These are phyloP conservation scores for Choloepus hoffmanni DNA, from an alignment of 2,113 vertebrate genomes.

Conservation along the genomic window DNA sequence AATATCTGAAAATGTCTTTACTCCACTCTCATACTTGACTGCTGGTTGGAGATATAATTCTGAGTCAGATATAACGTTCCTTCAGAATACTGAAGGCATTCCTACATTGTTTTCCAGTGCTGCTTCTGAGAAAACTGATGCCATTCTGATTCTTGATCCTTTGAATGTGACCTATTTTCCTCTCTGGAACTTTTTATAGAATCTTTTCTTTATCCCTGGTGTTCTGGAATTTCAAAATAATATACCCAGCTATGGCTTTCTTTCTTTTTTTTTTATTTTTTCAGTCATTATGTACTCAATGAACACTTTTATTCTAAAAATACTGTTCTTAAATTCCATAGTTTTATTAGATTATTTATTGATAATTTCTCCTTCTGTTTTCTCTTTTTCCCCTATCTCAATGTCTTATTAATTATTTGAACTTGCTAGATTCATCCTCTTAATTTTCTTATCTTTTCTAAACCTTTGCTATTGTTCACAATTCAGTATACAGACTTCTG, in stretches of 20 bases:
- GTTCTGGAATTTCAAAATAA: conserved; percentile 23
- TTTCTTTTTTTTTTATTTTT: background rate
- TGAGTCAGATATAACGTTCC: background rate
- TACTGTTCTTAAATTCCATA: background rate
- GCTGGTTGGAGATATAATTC: background rate
- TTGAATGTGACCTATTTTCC: conserved; percentile 47
- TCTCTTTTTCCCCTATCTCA: background rate
- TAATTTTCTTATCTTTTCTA: background rate
- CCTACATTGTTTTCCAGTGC: background rate
- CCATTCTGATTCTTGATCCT: conserved; percentile 19
- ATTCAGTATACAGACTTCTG: background rate
- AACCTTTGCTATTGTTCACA: background rate
- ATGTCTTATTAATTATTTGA: background rate
- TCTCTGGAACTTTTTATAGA: conserved; percentile 53
- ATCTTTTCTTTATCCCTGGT: conserved; percentile 2
- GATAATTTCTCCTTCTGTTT: conserved; percentile 7
- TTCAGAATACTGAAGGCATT: background rate
- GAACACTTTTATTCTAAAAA: background rate
- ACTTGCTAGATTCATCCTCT: background rate
- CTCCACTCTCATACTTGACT: background rate
- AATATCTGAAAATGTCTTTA: background rate
- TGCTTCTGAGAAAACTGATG: background rate
- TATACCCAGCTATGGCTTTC: background rate
- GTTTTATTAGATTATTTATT: background rate
- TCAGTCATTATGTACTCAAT: background rate